Evolutionary conservation across 2,888 invertebrate species (phyloP).

Genomic region (Mythimna loreyi): DNA sequence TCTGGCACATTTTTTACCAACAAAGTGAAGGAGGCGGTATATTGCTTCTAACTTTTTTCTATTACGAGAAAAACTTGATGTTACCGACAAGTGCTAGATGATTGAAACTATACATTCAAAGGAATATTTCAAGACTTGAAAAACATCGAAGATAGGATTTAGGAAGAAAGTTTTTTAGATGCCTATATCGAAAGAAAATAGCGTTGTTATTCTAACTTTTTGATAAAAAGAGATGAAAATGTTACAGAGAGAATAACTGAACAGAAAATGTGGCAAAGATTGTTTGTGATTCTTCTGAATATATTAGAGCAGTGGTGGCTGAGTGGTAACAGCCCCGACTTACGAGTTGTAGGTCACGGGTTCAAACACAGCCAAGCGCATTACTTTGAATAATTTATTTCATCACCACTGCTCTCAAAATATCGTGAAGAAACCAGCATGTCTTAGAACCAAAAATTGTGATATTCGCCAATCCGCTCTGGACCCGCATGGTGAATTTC

Average conservation of each 20-base stretch:
- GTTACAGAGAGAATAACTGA: neutral
- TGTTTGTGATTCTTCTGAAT: neutral
- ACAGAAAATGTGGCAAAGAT: neutral
- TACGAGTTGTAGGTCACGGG: no score
- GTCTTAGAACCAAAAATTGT: no score
- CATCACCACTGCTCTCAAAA: no score
- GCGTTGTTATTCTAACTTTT: constrained; percentile 7
- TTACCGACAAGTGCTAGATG: constrained; percentile 26
- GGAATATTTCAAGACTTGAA: constrained; percentile 30
- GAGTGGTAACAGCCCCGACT: no score
- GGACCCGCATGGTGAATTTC: no score
- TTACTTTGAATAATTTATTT: no score
- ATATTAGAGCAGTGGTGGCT: no score
- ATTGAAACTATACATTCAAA: constrained; percentile 49
- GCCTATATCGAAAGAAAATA: constrained; percentile 24
- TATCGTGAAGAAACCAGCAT: no score
- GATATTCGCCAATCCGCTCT: no score
- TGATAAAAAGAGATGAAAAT: neutral
- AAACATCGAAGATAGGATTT: constrained; percentile 29
- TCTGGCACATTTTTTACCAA: constrained; percentile 50
- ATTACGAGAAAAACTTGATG: constrained; percentile 46
- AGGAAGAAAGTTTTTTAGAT: constrained; percentile 28
- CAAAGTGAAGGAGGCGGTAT: constrained; percentile 33
- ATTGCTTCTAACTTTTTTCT: constrained; percentile 54
- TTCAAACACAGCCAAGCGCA: no score